phyloP scores from a whole-genome alignment of 2,888 invertebrate species.

The Mystacides longicornis region DNA sequence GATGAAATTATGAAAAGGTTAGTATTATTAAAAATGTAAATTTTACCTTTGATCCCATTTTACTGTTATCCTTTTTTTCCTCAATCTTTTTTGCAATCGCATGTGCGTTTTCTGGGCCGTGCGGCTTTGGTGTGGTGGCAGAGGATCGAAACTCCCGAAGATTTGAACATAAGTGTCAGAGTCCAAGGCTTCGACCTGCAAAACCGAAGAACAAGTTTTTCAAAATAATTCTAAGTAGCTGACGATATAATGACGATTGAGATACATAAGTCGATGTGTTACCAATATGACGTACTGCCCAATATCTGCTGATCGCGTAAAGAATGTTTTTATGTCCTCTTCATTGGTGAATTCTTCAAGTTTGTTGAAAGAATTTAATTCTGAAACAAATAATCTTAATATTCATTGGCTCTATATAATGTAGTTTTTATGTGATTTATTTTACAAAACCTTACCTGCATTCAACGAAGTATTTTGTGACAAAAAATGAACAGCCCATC shows the following conservation, averaged over 20 bases:
- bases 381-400: too few species aligned
- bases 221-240: too few species aligned
- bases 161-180: constrained; percentile 32
- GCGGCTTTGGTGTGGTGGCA: constrained; percentile 33
- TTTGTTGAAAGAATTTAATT: neutral
- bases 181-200: constrained; percentile 27
- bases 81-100: constrained; percentile 30
- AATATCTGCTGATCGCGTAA: constrained; percentile 19
- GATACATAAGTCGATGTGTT: too few species aligned
- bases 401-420: too few species aligned
- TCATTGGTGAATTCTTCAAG: constrained; percentile 16
- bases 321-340: constrained; percentile 21
- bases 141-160: constrained; percentile 35
- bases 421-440: too few species aligned
- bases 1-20: too few species aligned
- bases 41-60: constrained; percentile 37
- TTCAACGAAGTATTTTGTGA: neutral
- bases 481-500: constrained; percentile 18
- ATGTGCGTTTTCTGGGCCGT: constrained; percentile 29
- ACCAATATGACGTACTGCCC: constrained; percentile 24
- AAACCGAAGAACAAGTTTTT: neutral
- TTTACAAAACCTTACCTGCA: neutral
- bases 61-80: constrained; percentile 31
- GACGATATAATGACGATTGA: too few species aligned
- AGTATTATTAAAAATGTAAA: too few species aligned